phyloP scores from a whole-genome alignment of 2,888 invertebrate genomes.

The Morpho helenor region DNA sequence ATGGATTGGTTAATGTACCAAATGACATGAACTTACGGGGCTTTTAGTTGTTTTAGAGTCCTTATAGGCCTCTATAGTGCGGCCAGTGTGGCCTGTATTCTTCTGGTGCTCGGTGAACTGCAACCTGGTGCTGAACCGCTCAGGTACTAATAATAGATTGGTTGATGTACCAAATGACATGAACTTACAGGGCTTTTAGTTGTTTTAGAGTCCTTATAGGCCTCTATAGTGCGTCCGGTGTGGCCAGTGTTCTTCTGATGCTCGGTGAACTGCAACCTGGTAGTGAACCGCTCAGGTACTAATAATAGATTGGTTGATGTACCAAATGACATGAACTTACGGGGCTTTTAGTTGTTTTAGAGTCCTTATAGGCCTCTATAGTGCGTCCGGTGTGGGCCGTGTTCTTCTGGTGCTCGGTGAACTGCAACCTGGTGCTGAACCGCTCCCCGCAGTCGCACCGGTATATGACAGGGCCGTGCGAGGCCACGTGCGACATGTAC shows the following conservation, averaged over 20 bases:
- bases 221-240: conserved; percentile 62
- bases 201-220: conserved; percentile 22
- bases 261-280: conserved; percentile 66
- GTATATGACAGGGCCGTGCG: conserved; percentile 81
- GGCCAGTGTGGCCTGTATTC: conserved; percentile 72
- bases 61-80: conserved; percentile 45
- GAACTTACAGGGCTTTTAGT: neutral
- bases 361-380: conserved; percentile 35
- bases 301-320: no score
- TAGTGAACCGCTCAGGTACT: conserved; percentile 51
- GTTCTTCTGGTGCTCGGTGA: conserved; percentile 78
- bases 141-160: conserved; percentile 39
- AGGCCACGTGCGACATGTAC: conserved; percentile 78
- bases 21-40: conserved; percentile 41
- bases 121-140: conserved; percentile 29
- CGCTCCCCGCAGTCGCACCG: conserved; percentile 77
- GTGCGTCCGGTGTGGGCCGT: conserved; percentile 75
- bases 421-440: conserved; percentile 68
- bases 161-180: conserved; percentile 40
- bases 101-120: conserved; percentile 80
- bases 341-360: neutral
- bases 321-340: conserved; percentile 28
- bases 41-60: conserved; percentile 4
- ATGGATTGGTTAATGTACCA: no score
- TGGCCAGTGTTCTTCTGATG: conserved; percentile 80